phyloP scores from a whole-genome alignment of 2,113 vertebrate species.

The Chamaetylas fuelleborni region DNA sequence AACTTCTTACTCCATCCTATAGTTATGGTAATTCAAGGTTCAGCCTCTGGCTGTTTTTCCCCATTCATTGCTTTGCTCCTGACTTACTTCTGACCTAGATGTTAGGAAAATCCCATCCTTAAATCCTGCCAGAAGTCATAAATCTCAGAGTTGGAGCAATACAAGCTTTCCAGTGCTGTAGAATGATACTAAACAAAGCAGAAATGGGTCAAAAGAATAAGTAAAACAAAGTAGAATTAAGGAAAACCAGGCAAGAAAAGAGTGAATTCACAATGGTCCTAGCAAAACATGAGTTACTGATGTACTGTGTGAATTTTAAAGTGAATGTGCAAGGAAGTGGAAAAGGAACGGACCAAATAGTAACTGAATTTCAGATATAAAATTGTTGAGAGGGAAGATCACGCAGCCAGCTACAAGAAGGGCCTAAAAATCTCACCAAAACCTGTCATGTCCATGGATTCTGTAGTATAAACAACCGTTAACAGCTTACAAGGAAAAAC shows the following conservation, averaged over 20 bases:
- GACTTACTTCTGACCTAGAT: not conserved
- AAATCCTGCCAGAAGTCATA: not conserved
- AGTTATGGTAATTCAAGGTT: not conserved
- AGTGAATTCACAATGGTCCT: not conserved
- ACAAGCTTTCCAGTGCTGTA: not conserved
- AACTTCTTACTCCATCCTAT: not conserved
- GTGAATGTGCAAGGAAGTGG: not conserved
- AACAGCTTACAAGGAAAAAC: slow-evolving; percentile 1
- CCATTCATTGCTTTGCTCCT: not conserved
- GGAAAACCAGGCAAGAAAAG: not conserved
- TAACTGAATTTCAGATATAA: not conserved
- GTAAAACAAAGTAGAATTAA: not conserved
- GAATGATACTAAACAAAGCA: not conserved
- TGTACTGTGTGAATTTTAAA: not conserved
- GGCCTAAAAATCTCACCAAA: not conserved
- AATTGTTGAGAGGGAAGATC: not conserved
- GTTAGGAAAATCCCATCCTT: not conserved
- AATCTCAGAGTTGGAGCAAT: not conserved
- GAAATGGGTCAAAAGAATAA: not conserved
- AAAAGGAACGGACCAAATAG: not conserved
- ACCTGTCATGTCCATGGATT: not conserved
- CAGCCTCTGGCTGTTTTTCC: not conserved
- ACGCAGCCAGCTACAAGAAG: not conserved
- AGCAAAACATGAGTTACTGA: not conserved
- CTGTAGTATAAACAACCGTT: not conserved